Evolutionary conservation across 2,888 invertebrate species (phyloP), one percentile per base, ranked within the genome.

Genomic region (Branchellion lobata): DNA sequence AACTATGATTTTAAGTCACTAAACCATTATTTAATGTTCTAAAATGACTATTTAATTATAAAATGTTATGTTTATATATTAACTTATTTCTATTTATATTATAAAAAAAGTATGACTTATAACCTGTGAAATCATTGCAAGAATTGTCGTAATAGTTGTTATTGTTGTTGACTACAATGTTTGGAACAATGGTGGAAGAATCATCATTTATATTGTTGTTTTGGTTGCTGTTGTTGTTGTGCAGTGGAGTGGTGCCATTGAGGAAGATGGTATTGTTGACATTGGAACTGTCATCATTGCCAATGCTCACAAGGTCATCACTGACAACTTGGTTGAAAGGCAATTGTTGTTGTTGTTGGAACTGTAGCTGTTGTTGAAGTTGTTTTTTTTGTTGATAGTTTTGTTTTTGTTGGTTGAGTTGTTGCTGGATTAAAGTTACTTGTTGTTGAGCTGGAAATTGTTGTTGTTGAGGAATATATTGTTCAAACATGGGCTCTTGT

Each of bases 391-490:
- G 61, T 57, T 57, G 61, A n/a, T 57, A 57, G n/a, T 14, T 3
- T n/a, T 57, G 61, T 57, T 57, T 57, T 57, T 57, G 61, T 57
- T 57, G 61, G 61, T 57, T 57, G 8, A 57, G 61, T 57, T 57
- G 61, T 57, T 57, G 61, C 21, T 57, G 61, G 24, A 57, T 18
- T n/a, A 57, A 24, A n/a, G 5, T 57, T 8, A n/a, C 61, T 57
- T 57, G 61, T 57, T 57, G 61, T 57, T 57, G 61, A 18, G 3
- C 61, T 24, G 24, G 5, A 24, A 57, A 57, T 18, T 3, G 11
- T 18, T 57, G 61, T 57, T 57, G 61, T 57, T 57, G 61, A 5
- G 61, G 61, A 57, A 57, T 24, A 24, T 57, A 57, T 57, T 57
- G 61, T 57, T 57, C 11, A 24, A 47, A 8, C 47, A 47, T 47